A percentile compares a stretch with the other conserved stretches of the same genome.
These are phyloP conservation scores for Xylota segnis DNA, from an alignment of 2,888 invertebrate species.

Conservation along the genomic window DNA sequence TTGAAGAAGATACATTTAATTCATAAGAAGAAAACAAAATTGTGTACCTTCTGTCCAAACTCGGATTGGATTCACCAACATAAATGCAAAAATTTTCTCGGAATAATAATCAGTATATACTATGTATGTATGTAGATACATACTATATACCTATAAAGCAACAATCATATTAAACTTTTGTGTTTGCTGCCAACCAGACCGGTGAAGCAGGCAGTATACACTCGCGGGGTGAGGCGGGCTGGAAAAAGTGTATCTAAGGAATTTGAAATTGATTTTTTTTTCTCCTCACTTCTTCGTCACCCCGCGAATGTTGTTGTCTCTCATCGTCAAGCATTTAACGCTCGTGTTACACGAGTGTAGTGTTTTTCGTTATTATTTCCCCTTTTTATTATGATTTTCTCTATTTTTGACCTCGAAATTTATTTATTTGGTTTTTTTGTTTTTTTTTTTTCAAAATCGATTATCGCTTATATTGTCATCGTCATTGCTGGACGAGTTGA, in stretches of 20 bases:
- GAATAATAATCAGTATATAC: slow-evolving; percentile 50
- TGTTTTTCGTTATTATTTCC: slow-evolving; percentile 55
- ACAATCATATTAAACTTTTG: slow-evolving; percentile 71
- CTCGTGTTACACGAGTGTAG: slow-evolving; percentile 58
- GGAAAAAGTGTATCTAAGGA: slow-evolving; percentile 75
- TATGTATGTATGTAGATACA: background rate
- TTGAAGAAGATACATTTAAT: slow-evolving; percentile 41
- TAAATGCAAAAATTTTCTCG: slow-evolving; percentile 64
- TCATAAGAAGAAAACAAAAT: slow-evolving; percentile 41
- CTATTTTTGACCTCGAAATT: slow-evolving; percentile 66
- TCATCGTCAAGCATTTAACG: slow-evolving; percentile 47
- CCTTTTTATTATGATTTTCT: slow-evolving; percentile 56
- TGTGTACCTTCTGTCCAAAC: slow-evolving; percentile 45
- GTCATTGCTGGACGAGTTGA: slow-evolving; percentile 47
- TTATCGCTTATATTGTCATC: slow-evolving; percentile 44
- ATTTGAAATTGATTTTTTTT: slow-evolving; percentile 74
- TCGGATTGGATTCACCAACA: slow-evolving; percentile 56
- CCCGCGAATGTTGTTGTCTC: slow-evolving; percentile 10
- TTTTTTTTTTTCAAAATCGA: slow-evolving; percentile 58
- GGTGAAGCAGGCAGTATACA: slow-evolving; percentile 24
- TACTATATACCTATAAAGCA: slow-evolving; percentile 59
- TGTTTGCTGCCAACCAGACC: slow-evolving; percentile 68
- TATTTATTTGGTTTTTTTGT: slow-evolving; percentile 54
- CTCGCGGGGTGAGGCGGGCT: slow-evolving; percentile 26
- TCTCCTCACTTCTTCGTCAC: slow-evolving; percentile 27